A percentile compares a stretch with the other conserved stretches of the same genome.
Conservation (phyloP, 2,888 invertebrate genomes). For the Paralinhomoeus sp. region DNA sequence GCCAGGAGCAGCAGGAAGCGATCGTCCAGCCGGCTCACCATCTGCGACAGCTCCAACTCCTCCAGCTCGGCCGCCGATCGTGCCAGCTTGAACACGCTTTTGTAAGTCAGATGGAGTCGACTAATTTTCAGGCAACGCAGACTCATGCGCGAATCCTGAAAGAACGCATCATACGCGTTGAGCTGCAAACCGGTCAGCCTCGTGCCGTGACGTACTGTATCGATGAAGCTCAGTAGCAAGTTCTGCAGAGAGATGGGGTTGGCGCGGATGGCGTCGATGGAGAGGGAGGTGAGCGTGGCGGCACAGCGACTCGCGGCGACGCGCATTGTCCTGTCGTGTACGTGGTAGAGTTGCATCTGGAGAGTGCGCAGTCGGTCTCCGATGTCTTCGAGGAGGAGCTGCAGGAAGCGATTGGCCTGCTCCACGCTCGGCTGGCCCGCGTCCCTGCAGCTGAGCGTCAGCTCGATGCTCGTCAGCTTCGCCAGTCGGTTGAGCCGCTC, state of each 20-base stretch:
- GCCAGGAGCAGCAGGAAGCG: slow-evolving; percentile 18
- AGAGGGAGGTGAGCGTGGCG: too few species aligned
- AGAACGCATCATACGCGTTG: too few species aligned
- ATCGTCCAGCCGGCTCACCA: slow-evolving; percentile 19
- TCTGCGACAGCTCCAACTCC: slow-evolving; percentile 21
- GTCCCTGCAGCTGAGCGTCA: not conserved
- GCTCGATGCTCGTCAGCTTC: not conserved
- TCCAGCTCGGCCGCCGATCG: slow-evolving; percentile 2
- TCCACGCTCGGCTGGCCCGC: slow-evolving; percentile 9
- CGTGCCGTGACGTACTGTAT: too few species aligned
- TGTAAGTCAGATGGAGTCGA: slow-evolving; percentile 16
- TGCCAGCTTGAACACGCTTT: not conserved
- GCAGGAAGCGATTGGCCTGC: slow-evolving; percentile 15
- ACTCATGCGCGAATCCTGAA: not conserved
- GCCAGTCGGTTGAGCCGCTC: not conserved
- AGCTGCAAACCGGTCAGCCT: too few species aligned
- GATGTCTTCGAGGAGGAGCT: slow-evolving; percentile 12
- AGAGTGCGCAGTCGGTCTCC: slow-evolving; percentile 16
- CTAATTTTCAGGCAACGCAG: slow-evolving; percentile 15
- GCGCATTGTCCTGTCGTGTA: not conserved
- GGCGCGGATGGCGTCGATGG: too few species aligned
- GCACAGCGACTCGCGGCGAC: too few species aligned
- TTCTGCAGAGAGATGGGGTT: too few species aligned
- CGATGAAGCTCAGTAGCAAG: too few species aligned
- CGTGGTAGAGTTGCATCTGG: not conserved